Percentiles rank a stretch among this genome's conserved stretches.
Evolutionary conservation across 2,888 invertebrate species (phyloP).

Genomic region (Coelopa pilipes): DNA sequence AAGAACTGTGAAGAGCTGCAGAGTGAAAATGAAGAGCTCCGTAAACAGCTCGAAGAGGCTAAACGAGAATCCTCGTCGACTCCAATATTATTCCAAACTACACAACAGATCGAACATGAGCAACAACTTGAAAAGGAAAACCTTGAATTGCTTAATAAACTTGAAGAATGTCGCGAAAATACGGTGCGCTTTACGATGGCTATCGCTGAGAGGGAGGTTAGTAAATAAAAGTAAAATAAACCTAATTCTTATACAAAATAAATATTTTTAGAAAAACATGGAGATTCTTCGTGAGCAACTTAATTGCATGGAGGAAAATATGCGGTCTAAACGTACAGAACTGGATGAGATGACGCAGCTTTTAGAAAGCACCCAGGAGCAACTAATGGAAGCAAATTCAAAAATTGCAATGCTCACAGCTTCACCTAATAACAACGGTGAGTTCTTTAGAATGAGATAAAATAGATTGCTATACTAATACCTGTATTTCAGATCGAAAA

Average conservation of each 20-base stretch:
- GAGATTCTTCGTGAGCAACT: slow-evolving; percentile 63
- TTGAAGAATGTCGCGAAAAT: slow-evolving; percentile 57
- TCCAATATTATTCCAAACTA: neutral
- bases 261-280: slow-evolving; percentile 55
- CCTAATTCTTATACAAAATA: slow-evolving; percentile 5
- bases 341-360: slow-evolving; percentile 61
- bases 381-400: slow-evolving; percentile 61
- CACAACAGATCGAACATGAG: slow-evolving; percentile 13
- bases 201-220: slow-evolving; percentile 61
- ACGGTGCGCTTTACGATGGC: slow-evolving; percentile 53
- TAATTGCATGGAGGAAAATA: slow-evolving; percentile 61
- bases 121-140: slow-evolving; percentile 57
- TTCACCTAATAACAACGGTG: slow-evolving; percentile 58
- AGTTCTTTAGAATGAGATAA: slow-evolving; percentile 12
- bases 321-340: slow-evolving; percentile 61
- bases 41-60: slow-evolving; percentile 46
- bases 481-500: slow-evolving; percentile 69
- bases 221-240: neutral
- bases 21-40: slow-evolving; percentile 48
- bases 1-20: slow-evolving; percentile 52
- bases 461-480: neutral
- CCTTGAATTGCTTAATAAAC: slow-evolving; percentile 55
- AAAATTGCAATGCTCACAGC: slow-evolving; percentile 58
- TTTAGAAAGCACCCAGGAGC: slow-evolving; percentile 63
- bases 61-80: slow-evolving; percentile 40